Evolutionary conservation across 2,113 vertebrate species (phyloP).

Genomic region (cattle (Bos taurus)): DNA sequence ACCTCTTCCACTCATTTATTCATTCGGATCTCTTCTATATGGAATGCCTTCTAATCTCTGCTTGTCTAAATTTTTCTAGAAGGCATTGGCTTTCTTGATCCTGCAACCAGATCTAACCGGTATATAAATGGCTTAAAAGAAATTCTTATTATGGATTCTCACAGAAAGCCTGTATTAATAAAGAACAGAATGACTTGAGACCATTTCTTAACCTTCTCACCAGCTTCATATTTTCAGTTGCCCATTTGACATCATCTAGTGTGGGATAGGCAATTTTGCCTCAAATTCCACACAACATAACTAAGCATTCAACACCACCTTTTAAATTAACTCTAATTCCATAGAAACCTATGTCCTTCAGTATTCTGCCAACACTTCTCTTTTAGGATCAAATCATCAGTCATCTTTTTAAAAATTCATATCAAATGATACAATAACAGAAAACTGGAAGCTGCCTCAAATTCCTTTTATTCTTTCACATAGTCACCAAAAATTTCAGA

Average conservation of each 20-base stretch:
- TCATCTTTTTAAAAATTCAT: background rate
- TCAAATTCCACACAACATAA: background rate
- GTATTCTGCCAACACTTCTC: background rate
- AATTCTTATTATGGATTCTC: background rate
- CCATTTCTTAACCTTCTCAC: background rate
- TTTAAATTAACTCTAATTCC: background rate
- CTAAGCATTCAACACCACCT: background rate
- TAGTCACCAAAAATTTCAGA: background rate
- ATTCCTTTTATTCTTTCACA: background rate
- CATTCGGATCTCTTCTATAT: background rate
- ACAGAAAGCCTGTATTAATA: background rate
- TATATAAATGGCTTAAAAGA: background rate
- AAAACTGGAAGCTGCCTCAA: background rate
- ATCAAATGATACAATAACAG: background rate
- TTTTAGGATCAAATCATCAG: background rate
- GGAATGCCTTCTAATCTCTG: background rate
- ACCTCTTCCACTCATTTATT: background rate
- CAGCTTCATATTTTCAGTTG: background rate
- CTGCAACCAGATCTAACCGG: background rate
- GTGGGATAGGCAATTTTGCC: background rate
- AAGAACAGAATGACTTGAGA: background rate
- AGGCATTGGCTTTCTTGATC: background rate
- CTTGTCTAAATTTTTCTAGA: background rate
- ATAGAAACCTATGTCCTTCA: background rate
- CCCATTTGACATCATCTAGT: background rate